These are phyloP conservation scores for Helicoverpa zea DNA, from an alignment of 1,140 invertebrate genomes.

Conservation along the genomic window DNA sequence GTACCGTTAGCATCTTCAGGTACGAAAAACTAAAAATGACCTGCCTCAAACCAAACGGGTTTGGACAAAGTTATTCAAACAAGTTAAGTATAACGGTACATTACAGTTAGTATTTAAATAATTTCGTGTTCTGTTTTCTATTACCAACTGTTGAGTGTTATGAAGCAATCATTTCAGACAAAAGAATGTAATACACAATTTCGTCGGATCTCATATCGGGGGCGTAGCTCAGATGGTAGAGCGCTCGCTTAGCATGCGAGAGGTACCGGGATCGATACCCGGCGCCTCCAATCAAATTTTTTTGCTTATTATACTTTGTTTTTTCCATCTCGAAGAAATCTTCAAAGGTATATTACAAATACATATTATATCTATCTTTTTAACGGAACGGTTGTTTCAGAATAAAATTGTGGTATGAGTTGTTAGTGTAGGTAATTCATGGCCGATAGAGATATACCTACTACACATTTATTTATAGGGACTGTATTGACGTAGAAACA, in stretches of 20 bases:
- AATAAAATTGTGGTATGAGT: background rate
- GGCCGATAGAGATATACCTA: background rate
- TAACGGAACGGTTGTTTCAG: background rate
- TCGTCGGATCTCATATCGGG: slow-evolving; percentile 71
- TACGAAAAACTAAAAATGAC: too few species aligned
- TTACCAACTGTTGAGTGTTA: too few species aligned
- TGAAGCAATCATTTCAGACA: too few species aligned
- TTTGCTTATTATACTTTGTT: background rate
- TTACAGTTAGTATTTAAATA: too few species aligned
- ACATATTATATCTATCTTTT: too few species aligned
- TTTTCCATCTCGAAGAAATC: background rate
- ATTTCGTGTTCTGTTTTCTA: too few species aligned
- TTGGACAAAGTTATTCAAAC: too few species aligned
- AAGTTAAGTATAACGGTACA: too few species aligned
- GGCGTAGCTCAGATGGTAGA: slow-evolving; percentile 95
- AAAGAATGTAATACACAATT: background rate
- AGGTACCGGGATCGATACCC: slow-evolving; percentile 94
- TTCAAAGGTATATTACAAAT: too few species aligned
- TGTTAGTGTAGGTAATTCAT: background rate
- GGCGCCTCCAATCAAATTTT: slow-evolving; percentile 69
- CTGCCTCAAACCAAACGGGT: too few species aligned
- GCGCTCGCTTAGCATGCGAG: slow-evolving; percentile 95
- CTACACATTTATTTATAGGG: background rate
- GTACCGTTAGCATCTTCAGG: too few species aligned
- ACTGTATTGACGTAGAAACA: background rate